Evolutionary conservation across 2,888 invertebrate genomes (phyloP), one percentile per base, ranked within the genome.

Genomic region (Cantharis rufa): DNA sequence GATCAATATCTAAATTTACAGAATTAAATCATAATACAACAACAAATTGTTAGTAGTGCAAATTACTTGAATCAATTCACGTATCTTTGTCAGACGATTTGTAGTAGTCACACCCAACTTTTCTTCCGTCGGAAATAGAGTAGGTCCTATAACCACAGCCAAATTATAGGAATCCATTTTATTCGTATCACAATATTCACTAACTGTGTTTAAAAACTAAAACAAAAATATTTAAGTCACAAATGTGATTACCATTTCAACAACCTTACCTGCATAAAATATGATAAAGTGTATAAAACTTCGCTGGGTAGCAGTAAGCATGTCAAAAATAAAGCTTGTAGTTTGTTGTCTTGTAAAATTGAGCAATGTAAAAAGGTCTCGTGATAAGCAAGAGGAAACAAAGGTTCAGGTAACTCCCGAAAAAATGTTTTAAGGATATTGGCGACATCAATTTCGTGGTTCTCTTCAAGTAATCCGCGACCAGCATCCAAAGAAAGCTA

Each of bases 401-500:
- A 88, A 0, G 97, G 96, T 83, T 96, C 96, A 0, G 96, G 96
- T 72, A 97, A 89, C 86, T 94, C 93, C 76, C 97, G 90, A 79
- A 97, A 92, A 86, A 96, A 97, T 69, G 94, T 92, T 86, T 97
- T 97, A 21, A 97, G 89, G 28, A 96, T 92, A 86, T 94, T 95
- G 1, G 96, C 96, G 15, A 96, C 93, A 88, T 98, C 97, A 82
- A 95, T 92, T 0, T 95, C 94, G 84, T 94, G 92, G 85, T 94
- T 93, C 3, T 92, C 92, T 71, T 92, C 92, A 15, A 92, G 92
- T 70, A 96, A 89, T 72, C 89, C 90, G 71, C 92, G 92, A 9
- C 95, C 95, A 68, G 91, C 91, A 85, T 96, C 95, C 76, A 96
- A 86, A 77, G 91, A 88, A 82, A 91, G 88, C 94, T 94, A 87